These are phyloP conservation scores for Bergia puertoricense DNA, from an alignment of 92 coral and sea anemone species.

Conservation along the genomic window DNA sequence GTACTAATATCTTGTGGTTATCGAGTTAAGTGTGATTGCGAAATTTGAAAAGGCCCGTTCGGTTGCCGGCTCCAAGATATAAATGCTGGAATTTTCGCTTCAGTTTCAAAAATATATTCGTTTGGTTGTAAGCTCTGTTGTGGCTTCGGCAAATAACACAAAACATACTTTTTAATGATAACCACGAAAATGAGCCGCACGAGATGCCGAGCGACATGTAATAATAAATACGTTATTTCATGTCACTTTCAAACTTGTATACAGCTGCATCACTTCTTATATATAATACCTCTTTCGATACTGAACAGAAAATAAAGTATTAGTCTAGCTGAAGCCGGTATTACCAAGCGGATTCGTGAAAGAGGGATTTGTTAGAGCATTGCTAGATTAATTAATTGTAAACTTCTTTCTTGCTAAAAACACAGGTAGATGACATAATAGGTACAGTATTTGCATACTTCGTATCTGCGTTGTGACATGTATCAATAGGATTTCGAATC, in stretches of 20 bases:
- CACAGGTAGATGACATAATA: slow-evolving; percentile 8
- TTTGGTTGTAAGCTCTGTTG: neutral
- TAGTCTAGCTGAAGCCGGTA: neutral
- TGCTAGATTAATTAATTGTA: neutral
- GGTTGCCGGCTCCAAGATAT: neutral
- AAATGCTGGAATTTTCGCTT: neutral
- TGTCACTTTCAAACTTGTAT: neutral
- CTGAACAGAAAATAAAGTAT: neutral
- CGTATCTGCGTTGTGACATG: slow-evolving; percentile 15
- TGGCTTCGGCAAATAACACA: slow-evolving; percentile 1
- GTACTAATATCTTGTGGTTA: neutral
- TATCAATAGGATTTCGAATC: neutral
- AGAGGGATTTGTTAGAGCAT: neutral
- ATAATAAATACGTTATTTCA: neutral
- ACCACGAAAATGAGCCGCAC: neutral
- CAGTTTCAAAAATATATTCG: neutral
- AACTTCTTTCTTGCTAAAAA: slow-evolving; percentile 9
- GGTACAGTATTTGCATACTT: neutral
- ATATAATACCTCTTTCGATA: neutral
- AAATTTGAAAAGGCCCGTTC: neutral
- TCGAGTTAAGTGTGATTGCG: neutral
- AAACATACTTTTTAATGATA: neutral
- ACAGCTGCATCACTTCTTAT: neutral
- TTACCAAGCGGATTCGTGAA: slow-evolving; percentile 2
- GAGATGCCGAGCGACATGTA: neutral